Conservation (phyloP, 1,140 invertebrate species). For the Coptotermes formosanus region DNA sequence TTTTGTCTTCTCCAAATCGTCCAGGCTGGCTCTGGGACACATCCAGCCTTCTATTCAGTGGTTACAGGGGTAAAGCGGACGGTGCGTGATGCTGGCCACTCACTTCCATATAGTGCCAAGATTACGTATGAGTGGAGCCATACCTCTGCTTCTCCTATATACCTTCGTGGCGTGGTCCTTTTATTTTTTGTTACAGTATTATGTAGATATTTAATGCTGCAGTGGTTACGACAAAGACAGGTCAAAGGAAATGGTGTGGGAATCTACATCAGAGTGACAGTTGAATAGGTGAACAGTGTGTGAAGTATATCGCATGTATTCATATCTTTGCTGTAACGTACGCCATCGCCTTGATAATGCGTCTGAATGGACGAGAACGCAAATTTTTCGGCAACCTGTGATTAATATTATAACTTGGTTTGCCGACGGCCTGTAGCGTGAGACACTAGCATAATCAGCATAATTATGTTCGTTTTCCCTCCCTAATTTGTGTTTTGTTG, state of each 20-base stretch:
- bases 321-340: too few relatives aligned
- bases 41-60: too few relatives aligned
- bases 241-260: neutral
- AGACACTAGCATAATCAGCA: constrained; percentile 16
- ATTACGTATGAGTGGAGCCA: too few relatives aligned
- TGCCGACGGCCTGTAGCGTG: neutral
- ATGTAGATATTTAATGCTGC: neutral
- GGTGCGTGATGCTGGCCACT: too few relatives aligned
- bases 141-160: too few relatives aligned
- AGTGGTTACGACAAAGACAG: neutral
- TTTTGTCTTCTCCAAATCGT: too few relatives aligned
- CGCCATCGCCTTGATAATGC: neutral
- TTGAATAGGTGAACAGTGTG: neutral
- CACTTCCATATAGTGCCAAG: too few relatives aligned
- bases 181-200: too few relatives aligned
- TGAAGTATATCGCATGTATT: too few relatives aligned
- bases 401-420: neutral
- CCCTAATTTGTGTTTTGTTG: constrained; percentile 1
- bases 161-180: too few relatives aligned
- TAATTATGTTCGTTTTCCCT: neutral
- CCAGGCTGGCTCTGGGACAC: too few relatives aligned
- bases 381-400: neutral
- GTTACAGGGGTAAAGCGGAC: too few relatives aligned
- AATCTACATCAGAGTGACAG: neutral
- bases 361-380: neutral